phyloP scores from a whole-genome alignment of 2,888 invertebrate genomes.

The Chydorus sphaericus region DNA sequence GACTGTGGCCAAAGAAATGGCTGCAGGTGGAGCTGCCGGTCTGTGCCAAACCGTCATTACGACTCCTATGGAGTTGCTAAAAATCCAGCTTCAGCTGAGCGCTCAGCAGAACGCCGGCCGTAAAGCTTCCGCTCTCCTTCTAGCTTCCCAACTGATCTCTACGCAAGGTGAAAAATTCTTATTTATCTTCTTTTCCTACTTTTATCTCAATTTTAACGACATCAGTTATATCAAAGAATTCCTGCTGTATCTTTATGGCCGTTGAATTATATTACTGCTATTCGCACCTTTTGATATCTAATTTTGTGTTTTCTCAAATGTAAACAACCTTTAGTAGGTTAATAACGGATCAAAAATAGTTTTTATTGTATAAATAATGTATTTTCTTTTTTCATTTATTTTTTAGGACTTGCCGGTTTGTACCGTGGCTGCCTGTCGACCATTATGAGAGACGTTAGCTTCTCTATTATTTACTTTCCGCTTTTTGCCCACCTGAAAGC shows the following conservation, averaged over 20 bases:
- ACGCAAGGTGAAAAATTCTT: conserved; percentile 5
- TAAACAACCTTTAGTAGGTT: background rate
- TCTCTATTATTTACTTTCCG: conserved; percentile 95
- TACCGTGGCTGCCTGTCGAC: conserved; percentile 93
- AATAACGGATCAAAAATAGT: too few species aligned
- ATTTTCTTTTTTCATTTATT: conserved; percentile 55
- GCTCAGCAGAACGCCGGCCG: conserved; percentile 1
- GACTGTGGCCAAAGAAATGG: conserved; percentile 69
- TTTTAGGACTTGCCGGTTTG: conserved; percentile 77
- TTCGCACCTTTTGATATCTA: too few species aligned
- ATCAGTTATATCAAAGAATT: too few species aligned
- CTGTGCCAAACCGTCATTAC: conserved; percentile 93
- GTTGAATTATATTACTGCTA: too few species aligned
- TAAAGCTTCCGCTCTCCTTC: background rate
- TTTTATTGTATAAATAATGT: too few species aligned
- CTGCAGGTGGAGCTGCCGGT: conserved; percentile 88
- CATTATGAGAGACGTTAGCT: conserved; percentile 79
- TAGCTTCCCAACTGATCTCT: background rate
- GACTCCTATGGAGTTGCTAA: conserved; percentile 96
- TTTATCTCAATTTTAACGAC: too few species aligned
- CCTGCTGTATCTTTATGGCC: too few species aligned
- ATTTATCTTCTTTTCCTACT: too few species aligned
- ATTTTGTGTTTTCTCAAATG: too few species aligned
- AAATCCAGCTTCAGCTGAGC: conserved; percentile 80
- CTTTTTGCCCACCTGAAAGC: conserved; percentile 85